Conservation (phyloP, 1,140 invertebrate species). For the Sarcophaga bullata region DNA sequence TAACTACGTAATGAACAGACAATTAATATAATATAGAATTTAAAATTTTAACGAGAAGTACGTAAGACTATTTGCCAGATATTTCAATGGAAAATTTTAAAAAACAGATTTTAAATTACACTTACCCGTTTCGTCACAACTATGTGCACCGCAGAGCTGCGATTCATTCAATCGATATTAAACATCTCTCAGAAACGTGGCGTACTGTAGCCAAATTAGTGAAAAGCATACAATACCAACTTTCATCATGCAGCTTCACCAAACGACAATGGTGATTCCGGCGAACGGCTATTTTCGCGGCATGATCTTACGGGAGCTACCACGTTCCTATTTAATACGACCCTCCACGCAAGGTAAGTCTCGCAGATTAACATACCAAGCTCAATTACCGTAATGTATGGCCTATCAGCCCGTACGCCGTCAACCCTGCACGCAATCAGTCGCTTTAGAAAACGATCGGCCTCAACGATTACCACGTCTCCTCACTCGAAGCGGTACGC, state of each 20-base stretch:
- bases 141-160: neutral
- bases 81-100: neutral
- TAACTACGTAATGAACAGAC: neutral
- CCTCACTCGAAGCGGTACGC: too few species aligned
- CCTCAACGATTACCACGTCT: neutral
- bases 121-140: neutral
- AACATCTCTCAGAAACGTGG: constrained; percentile 21
- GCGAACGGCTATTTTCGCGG: neutral
- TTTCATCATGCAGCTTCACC: neutral
- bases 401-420: too few species aligned
- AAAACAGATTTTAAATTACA: neutral
- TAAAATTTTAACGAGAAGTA: constrained; percentile 4
- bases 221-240: neutral
- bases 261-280: neutral
- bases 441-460: neutral
- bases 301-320: constrained; percentile 1
- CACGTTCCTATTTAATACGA: too few species aligned
- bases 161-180: neutral
- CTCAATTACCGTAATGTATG: too few species aligned
- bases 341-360: too few species aligned
- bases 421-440: too few species aligned
- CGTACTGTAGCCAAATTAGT: constrained; percentile 5
- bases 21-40: neutral
- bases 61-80: neutral
- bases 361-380: too few species aligned